phyloP scores from a whole-genome alignment of 2,888 invertebrate species.

The Neoaliturus tenellus region DNA sequence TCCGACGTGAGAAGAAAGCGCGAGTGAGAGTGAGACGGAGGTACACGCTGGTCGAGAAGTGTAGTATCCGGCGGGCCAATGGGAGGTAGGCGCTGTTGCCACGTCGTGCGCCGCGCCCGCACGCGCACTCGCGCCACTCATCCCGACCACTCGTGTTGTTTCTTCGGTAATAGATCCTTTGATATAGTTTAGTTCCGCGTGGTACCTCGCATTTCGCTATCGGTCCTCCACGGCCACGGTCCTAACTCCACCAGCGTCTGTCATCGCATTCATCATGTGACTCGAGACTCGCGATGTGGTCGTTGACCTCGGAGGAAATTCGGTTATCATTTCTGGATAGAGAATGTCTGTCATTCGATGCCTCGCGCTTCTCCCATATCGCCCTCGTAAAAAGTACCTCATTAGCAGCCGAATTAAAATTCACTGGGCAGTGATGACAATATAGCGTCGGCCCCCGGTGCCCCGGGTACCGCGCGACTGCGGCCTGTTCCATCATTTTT shows the following conservation, averaged over 20 bases:
- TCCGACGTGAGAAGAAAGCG: slow-evolving; percentile 50
- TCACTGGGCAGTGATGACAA: slow-evolving; percentile 2
- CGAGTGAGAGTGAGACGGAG: slow-evolving; percentile 20
- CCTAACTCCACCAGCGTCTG: neutral
- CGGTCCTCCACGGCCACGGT: neutral
- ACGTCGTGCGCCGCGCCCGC: neutral
- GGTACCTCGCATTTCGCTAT: slow-evolving; percentile 22
- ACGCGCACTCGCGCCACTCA: neutral
- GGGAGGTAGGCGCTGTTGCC: slow-evolving; percentile 40
- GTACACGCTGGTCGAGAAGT: slow-evolving; percentile 14
- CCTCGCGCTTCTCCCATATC: slow-evolving; percentile 42
- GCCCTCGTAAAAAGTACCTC: slow-evolving; percentile 39
- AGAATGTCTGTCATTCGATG: slow-evolving; percentile 38
- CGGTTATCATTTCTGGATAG: slow-evolving; percentile 36
- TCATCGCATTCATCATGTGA: neutral
- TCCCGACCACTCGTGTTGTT: slow-evolving; percentile 3
- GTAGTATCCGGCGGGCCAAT: slow-evolving; percentile 37
- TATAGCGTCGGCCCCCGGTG: neutral
- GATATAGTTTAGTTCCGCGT: slow-evolving; percentile 47
- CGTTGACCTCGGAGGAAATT: slow-evolving; percentile 38
- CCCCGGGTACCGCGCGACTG: neutral
- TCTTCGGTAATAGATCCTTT: slow-evolving; percentile 47
- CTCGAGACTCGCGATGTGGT: neutral
- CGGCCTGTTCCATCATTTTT: slow-evolving; percentile 11
- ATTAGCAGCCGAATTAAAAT: slow-evolving; percentile 32